phyloP scores from a whole-genome alignment of 2,113 vertebrate genomes.

The Planiliza haematocheilus region DNA sequence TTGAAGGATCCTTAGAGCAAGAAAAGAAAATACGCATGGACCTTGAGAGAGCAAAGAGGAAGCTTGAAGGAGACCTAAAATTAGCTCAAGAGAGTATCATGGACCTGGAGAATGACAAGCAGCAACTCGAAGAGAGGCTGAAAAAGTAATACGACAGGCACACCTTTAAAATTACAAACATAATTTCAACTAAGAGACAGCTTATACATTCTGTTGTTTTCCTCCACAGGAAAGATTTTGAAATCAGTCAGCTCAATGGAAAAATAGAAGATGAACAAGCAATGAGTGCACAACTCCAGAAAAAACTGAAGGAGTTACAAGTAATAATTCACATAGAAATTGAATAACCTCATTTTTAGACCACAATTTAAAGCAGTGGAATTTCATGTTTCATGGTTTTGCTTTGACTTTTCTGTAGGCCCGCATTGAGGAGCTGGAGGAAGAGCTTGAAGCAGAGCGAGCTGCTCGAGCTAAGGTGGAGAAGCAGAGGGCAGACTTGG shows the following conservation, averaged over 20 bases:
- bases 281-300: slow-evolving; percentile 86
- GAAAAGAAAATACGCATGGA: slow-evolving; percentile 90
- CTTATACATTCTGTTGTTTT: not conserved
- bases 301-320: slow-evolving; percentile 91
- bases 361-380: no score
- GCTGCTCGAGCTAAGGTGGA: slow-evolving; percentile 84
- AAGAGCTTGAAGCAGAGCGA: slow-evolving; percentile 82
- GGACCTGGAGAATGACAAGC: slow-evolving; percentile 89
- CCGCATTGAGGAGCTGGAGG: slow-evolving; percentile 79
- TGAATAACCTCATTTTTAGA: no score
- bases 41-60: slow-evolving; percentile 87
- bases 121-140: slow-evolving; percentile 86
- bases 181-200: no score
- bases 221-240: slow-evolving; percentile 88
- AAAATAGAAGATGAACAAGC: slow-evolving; percentile 89
- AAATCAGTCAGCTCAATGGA: slow-evolving; percentile 85
- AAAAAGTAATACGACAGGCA: slow-evolving; percentile 83
- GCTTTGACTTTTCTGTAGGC: slow-evolving; percentile 66
- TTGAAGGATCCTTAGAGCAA: slow-evolving; percentile 89
- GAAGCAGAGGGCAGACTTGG: slow-evolving; percentile 83
- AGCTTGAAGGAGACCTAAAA: slow-evolving; percentile 89
- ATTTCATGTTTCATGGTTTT: no score
- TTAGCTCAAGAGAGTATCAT: slow-evolving; percentile 85
- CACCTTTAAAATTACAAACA: no score
- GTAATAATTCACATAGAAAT: slow-evolving; percentile 68